These are phyloP conservation scores for Drosophila prosaltans DNA, from an alignment of 1,140 invertebrate genomes.

Conservation along the genomic window DNA sequence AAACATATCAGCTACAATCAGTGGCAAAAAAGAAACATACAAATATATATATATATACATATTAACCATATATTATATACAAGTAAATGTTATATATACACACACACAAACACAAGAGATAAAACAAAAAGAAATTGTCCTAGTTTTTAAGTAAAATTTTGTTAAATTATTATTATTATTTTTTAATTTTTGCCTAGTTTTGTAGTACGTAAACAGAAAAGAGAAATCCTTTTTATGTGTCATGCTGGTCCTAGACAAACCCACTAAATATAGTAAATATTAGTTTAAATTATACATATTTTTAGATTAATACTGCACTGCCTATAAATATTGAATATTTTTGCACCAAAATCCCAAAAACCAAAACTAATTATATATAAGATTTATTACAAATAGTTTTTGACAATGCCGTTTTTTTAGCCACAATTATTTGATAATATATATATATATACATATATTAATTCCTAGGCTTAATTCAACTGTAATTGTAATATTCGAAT, in stretches of 20 bases:
- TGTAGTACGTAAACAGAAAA: constrained; percentile 30
- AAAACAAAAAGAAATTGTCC: constrained; percentile 12
- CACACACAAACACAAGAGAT: neutral
- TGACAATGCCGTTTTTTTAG: constrained; percentile 65
- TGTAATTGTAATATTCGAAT: constrained; percentile 2
- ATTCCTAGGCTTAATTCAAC: constrained; percentile 3
- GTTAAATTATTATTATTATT: constrained; percentile 37
- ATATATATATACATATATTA: constrained; percentile 6
- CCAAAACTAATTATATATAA: constrained; percentile 40
- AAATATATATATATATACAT: constrained; percentile 42
- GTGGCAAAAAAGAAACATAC: constrained; percentile 29
- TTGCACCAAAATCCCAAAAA: constrained; percentile 6
- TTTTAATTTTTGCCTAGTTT: constrained; percentile 43
- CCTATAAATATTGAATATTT: constrained; percentile 28
- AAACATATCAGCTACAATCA: constrained; percentile 77
- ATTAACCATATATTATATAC: constrained; percentile 35
- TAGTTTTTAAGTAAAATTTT: constrained; percentile 42
- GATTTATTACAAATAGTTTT: constrained; percentile 67
- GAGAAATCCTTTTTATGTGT: constrained; percentile 11
- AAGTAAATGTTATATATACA: constrained; percentile 24
- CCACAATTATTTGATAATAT: constrained; percentile 55
- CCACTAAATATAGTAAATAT: constrained; percentile 30
- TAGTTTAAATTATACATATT: neutral
- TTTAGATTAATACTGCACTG: constrained; percentile 50
- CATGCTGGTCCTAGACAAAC: constrained; percentile 53